Base-by-base conservation (phyloP, 2,797 vertebrate genomes). In the Agapornis canus region DNA sequence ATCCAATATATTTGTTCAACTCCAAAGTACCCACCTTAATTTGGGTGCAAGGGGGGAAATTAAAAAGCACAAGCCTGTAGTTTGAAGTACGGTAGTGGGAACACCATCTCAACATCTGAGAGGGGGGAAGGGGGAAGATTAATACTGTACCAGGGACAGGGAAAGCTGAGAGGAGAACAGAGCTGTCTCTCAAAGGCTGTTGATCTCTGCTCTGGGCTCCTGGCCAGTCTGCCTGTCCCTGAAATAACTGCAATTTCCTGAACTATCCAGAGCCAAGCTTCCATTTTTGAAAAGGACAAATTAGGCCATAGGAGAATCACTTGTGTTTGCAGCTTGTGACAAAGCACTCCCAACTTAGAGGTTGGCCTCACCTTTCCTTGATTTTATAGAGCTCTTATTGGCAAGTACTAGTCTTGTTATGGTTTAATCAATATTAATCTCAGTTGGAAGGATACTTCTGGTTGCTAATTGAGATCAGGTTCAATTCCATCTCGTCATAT, bases 341-440 rank as follows among this genome's bases (percentile, higher is more conserved):
- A 91, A 80, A 96, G 69, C 72, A 66, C 77, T 94, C 81, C 94
- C 90, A 93, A 43, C 89, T 92, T 95, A 95, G 73, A 96, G 94
- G 88, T 95, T 96, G 86, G 68, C 82, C 84, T 97, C 94, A 95
- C 95, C 95, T 96, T 94, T 91, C 88, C 84, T 88, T 92, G 91
- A 90, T 95, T 95, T 96, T 95, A 94, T 92, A 89, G 90, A 90
- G 94, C 78, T 91, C 92, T 93, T 95, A 95, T 94, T 96, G 95
- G 92, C 95, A 96, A 95, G 66, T 84, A 86, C 90, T 92, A 81
- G 90, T 91, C 91, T 91, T 83, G 82, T 95, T 96, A 95, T 94
- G 81, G 65, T 82, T 97, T 97, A 97, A 97, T 96, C 95, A 96
- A 97, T 96, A 96, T 94, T 97, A 96, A 96, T 95, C 91, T 97